Base-by-base conservation (phyloP, 2,888 invertebrate species). In the Tachina fera region DNA sequence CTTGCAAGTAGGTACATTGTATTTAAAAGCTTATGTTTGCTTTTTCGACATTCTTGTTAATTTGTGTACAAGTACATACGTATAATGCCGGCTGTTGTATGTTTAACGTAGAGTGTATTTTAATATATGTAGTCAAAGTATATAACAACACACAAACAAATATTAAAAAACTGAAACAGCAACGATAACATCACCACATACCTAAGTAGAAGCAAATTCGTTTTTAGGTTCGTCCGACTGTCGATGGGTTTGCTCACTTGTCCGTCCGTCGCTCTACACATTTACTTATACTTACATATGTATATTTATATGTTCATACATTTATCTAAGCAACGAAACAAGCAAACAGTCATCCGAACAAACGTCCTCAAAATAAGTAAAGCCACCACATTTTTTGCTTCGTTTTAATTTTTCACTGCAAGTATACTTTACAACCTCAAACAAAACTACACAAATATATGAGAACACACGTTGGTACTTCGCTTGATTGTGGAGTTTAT, bases 81-180 rank as follows among this genome's bases (percentile, higher is more conserved):
- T 70, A 67, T 68, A 63, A 74, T 71, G 86, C 86, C 86, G 86
- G 86, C 75, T 75, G 67, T 68, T 76, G 63, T 75, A 60, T 78
- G 31, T 78, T 65, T 43, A 22, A 61, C 41, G 41, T 65, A 49
- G 19, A 77, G 1, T 49, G 47, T 61, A 45, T 61, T 39, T 49
- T 47, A 43, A 22, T 49, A 61, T 58, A 47, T 75, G 51, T 74
- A 68, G 51, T 53, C 41, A 67, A 76, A 45, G 71, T 67, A 76
- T 16, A 10, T 43, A 47, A 4, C 49, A 82, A 49, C 43, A 67
- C 49, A 83, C 68, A 71, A 61, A 67, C 58, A 68, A 47, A 74
- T 53, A 61, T 61, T 45, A 74, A 70, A 58, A 51, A 71, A 74
- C 22, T 65, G 51, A 79, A 70, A 45, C 67, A 43, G 31, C 51